Conservation (phyloP, 2,797 vertebrate species). For the Acanthopagrus latus region DNA sequence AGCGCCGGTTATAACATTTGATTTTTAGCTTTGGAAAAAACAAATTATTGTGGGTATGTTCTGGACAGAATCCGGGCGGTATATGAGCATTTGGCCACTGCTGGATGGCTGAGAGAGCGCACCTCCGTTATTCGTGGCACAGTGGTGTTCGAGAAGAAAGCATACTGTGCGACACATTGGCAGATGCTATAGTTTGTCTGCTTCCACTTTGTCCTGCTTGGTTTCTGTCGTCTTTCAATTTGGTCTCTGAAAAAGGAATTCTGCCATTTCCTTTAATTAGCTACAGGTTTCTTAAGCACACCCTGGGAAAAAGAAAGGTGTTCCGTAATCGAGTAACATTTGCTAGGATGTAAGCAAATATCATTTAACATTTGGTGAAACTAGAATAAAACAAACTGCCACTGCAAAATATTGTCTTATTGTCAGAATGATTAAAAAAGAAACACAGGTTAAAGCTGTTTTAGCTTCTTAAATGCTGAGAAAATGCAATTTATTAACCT, state of each 20-base stretch:
- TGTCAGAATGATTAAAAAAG: not conserved
- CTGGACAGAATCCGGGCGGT: conserved; percentile 43
- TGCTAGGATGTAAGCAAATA: no score
- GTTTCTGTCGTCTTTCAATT: not conserved
- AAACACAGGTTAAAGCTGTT: not conserved
- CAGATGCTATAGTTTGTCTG: conserved; percentile 19
- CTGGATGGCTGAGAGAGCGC: conserved; percentile 60
- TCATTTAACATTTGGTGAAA: not conserved
- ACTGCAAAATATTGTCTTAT: not conserved
- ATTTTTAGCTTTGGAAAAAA: conserved; percentile 63
- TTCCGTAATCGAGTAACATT: not conserved
- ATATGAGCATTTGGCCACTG: conserved; percentile 58
- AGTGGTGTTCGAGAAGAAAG: conserved; percentile 27
- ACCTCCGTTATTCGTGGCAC: conserved; percentile 35
- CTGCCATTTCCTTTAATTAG: conserved; percentile 1
- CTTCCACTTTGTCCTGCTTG: not conserved
- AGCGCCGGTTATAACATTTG: conserved; percentile 74
- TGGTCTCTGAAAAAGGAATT: conserved; percentile 13
- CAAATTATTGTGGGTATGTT: conserved; percentile 53
- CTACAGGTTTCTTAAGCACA: not conserved
- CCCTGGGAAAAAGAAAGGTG: not conserved
- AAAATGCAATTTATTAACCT: not conserved
- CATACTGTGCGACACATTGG: conserved; percentile 2
- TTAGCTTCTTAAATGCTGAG: not conserved
- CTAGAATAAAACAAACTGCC: not conserved